Base-by-base conservation (phyloP, 2,797 vertebrate genomes). In the Cuniculus paca region DNA sequence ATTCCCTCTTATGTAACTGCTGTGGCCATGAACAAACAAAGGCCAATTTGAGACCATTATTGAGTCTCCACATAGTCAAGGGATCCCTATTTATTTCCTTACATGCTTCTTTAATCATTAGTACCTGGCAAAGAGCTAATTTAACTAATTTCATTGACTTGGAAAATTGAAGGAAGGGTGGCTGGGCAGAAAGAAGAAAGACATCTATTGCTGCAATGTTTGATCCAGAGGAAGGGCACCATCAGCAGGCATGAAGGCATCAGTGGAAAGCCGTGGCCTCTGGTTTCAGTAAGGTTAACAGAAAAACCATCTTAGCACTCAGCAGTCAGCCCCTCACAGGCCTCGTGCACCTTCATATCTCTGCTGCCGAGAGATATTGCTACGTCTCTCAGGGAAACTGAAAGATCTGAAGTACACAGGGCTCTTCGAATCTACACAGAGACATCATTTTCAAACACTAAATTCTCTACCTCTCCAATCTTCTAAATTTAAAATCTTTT, bases 111-210 rank as follows among this genome's bases (percentile, higher is more conserved):
- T 93, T 85, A 50, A 88, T 58, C 3, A 61, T 80, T 36, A 83
- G 75, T 70, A 45, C 36, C 26, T 88, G 77, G 9, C 28, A 54
- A 34, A 85, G 31, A 90, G n/a, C 14, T 54, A 54, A 0, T 85
- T 75, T 82, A 93, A 86, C 12, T 80, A 58, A 78, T 90, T 74
- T 85, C 22, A 79, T 6, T 61, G 79, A 79, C 65, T 88, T 72
- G 22, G 13, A 88, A 19, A 88, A 74, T 56, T 10, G 58, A 87
- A 70, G 26, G 14, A 17, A 91, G 12, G 28, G 24, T 86, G 19
- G 6, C 24, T 54, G 6, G 20, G 56, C 45, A 52, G 28, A 89
- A 81, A 56, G 26, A 79, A 63, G 45, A 42, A 65, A 14, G 68
- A 42, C 22, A 28, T 39, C 24, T n/a, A 24, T 86, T n/a, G 58